Base-by-base conservation (phyloP, 2,113 vertebrate genomes). In the Picathartes gymnocephalus region DNA sequence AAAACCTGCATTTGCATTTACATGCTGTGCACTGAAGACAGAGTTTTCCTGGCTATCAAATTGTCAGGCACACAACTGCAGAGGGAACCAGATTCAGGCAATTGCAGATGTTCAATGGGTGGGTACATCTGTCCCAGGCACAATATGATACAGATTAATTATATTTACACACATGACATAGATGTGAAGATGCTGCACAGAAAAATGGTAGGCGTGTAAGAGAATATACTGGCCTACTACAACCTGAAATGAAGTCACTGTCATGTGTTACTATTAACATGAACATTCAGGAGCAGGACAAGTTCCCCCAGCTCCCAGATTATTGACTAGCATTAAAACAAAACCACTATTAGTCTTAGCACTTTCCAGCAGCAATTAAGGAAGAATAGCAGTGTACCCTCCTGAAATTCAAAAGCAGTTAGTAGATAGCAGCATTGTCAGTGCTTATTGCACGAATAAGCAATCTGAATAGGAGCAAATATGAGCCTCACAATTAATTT, bases 21-120 rank as follows among this genome's bases (percentile, higher is more conserved):
- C 0, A 0, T 20, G 23, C 27, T 71, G 24, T 4, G 2, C 16
- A 3, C 40, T 33, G n/a, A 62, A 82, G 48, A 27, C 50, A 88
- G 44, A 74, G 16, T 58, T 90, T 56, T 51, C 66, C 71, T 72
- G 44, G 17, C 60, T 51, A 47, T 31, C 11, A 14, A 69, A 22
- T 19, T 47, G 18, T 20, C 65, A 89, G 60, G 33, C 19, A 62
- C 56, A 62, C 10, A 70, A 11, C 33, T 37, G 37, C 37, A 48
- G 8, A 72, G 30, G 39, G 30, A 90, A 76, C 16, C 10, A 25
- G 11, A 37, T 88, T 66, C 58, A 91, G 54, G 33, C 21, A 61
- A 50, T 30, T 69, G 39, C n/a, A 90, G 47, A 62, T 18, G n/a
- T 45, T 73, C 22, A 37, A 5, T 10, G 45, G 28, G 28, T 42